Conservation (phyloP, 2,797 vertebrate genomes). For the Chelon labrosus region DNA sequence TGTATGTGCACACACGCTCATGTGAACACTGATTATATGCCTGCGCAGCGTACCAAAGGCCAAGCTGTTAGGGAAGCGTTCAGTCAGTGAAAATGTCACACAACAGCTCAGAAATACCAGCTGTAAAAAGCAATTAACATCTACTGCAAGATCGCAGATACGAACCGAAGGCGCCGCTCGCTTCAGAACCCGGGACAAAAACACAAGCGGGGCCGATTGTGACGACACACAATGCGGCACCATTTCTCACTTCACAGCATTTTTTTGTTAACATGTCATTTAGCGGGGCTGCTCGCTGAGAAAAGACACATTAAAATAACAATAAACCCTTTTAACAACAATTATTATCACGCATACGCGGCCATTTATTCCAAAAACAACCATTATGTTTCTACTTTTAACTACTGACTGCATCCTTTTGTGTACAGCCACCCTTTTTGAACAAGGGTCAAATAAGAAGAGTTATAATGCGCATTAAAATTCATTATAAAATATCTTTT, state of each 20-base stretch:
- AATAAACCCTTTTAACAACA: neutral
- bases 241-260: neutral
- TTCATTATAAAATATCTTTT: too few species aligned
- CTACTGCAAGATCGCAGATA: conserved; percentile 21
- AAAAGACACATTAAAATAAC: neutral
- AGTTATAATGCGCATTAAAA: too few species aligned
- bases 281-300: neutral
- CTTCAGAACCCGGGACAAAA: neutral
- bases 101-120: conserved; percentile 20
- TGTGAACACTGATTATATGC: conserved; percentile 17
- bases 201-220: neutral
- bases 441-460: neutral
- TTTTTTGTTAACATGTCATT: too few species aligned
- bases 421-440: neutral
- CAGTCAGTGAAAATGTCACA: conserved; percentile 53
- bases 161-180: neutral
- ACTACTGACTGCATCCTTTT: too few species aligned
- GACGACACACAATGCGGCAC: neutral
- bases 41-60: conserved; percentile 52
- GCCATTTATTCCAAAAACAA: too few species aligned
- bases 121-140: conserved; percentile 22
- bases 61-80: conserved; percentile 35
- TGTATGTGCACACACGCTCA: conserved; percentile 12
- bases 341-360: too few species aligned
- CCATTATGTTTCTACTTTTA: neutral